Percentiles rank a stretch among this genome's conserved stretches.
Conservation (phyloP, 2,888 invertebrate genomes). For the Protonemura montana region DNA sequence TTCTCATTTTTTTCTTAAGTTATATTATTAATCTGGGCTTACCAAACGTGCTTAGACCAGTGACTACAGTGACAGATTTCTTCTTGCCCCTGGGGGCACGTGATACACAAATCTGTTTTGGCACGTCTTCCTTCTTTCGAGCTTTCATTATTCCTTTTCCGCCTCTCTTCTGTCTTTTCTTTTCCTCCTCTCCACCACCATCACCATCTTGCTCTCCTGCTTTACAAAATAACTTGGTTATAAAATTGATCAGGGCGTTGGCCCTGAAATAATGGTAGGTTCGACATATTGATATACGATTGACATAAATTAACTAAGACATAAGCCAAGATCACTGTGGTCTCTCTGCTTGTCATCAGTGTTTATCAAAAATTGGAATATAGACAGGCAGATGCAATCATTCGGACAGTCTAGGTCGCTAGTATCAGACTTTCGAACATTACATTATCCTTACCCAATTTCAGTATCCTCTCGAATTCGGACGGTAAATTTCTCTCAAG, state of each 20-base stretch:
- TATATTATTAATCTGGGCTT: slow-evolving; percentile 51
- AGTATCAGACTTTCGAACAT: too few relatives aligned
- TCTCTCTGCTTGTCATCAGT: background rate
- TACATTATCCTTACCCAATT: slow-evolving; percentile 71
- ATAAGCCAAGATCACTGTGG: background rate
- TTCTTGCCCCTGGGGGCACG: slow-evolving; percentile 96
- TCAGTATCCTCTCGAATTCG: slow-evolving; percentile 86
- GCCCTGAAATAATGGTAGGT: background rate
- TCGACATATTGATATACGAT: too few relatives aligned
- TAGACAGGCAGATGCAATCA: too few relatives aligned
- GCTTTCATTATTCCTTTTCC: slow-evolving; percentile 96
- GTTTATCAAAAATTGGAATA: background rate
- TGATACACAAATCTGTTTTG: slow-evolving; percentile 84
- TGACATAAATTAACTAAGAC: too few relatives aligned
- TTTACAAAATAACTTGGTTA: slow-evolving; percentile 47
- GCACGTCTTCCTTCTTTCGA: slow-evolving; percentile 92
- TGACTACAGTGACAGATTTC: slow-evolving; percentile 97
- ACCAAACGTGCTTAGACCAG: slow-evolving; percentile 95
- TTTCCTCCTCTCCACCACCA: slow-evolving; percentile 86
- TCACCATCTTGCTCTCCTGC: slow-evolving; percentile 67
- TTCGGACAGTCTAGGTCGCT: too few relatives aligned
- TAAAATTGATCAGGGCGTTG: background rate
- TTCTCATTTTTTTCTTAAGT: background rate
- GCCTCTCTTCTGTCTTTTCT: slow-evolving; percentile 95
- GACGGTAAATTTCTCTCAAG: slow-evolving; percentile 92